A percentile compares a stretch with the other conserved stretches of the same genome.
Conservation (phyloP, 2,113 vertebrate genomes). For the Alligator mississippiensis region DNA sequence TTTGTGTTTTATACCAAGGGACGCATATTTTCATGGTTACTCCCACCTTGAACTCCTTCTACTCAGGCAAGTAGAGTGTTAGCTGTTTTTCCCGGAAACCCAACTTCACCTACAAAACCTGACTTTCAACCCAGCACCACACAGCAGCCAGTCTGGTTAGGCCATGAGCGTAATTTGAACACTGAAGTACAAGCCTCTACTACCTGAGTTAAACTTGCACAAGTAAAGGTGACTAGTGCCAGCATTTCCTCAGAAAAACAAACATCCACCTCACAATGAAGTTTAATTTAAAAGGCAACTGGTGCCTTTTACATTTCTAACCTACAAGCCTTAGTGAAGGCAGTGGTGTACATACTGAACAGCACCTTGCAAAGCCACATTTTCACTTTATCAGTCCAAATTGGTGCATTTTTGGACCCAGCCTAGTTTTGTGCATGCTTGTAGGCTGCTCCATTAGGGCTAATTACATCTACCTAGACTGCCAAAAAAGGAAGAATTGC, state of each 20-base stretch:
- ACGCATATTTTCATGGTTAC: neutral
- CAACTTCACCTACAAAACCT: neutral
- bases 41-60: neutral
- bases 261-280: neutral
- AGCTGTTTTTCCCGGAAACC: neutral
- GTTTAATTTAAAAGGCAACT: neutral
- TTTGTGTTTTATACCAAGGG: neutral
- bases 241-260: too few species aligned
- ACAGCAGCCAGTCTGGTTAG: neutral
- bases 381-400: neutral
- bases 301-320: neutral
- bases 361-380: neutral
- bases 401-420: too few species aligned
- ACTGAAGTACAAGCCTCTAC: neutral
- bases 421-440: neutral
- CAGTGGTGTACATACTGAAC: neutral
- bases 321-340: neutral
- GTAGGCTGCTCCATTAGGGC: accelerated
- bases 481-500: neutral
- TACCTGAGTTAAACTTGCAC: neutral
- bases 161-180: neutral
- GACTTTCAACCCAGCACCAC: neutral
- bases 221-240: neutral
- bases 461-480: neutral
- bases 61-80: neutral